These are phyloP conservation scores for Magallana gigas DNA, from an alignment of 1,140 invertebrate species.

Conservation along the genomic window DNA sequence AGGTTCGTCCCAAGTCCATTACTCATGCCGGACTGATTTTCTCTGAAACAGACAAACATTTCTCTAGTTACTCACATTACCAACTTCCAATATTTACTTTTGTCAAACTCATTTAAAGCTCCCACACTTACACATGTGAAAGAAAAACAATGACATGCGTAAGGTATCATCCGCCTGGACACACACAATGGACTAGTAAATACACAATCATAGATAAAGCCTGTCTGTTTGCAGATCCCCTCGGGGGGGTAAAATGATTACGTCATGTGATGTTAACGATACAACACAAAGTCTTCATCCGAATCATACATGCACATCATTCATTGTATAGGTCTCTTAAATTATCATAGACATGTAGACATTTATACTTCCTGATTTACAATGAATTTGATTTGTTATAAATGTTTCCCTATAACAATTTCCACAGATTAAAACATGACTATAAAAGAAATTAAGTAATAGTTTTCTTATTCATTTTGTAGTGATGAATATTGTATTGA, in stretches of 20 bases:
- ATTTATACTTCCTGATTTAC: background rate
- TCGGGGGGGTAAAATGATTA: background rate
- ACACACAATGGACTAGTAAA: slow-evolving; percentile 25
- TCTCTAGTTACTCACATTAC: background rate
- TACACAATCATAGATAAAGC: background rate
- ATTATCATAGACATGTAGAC: background rate
- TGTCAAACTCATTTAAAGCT: background rate
- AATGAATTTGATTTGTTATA: background rate
- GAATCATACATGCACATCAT: background rate
- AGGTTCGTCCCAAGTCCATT: slow-evolving; percentile 44
- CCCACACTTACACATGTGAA: background rate
- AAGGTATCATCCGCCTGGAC: background rate
- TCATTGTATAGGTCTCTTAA: background rate
- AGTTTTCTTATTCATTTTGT: no score
- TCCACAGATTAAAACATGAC: no score
- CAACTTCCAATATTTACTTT: background rate
- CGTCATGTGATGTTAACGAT: background rate
- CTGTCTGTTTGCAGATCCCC: background rate
- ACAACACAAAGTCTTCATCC: background rate
- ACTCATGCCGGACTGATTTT: background rate
- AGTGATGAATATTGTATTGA: no score
- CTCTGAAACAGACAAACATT: slow-evolving; percentile 40
- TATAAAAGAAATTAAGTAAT: no score
- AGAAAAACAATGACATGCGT: slow-evolving; percentile 8
- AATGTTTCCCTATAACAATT: background rate